A percentile compares a stretch with the other conserved stretches of the same genome.
Evolutionary conservation across 2,797 vertebrate species (phyloP).

Genomic region (Gallinago solitaria): DNA sequence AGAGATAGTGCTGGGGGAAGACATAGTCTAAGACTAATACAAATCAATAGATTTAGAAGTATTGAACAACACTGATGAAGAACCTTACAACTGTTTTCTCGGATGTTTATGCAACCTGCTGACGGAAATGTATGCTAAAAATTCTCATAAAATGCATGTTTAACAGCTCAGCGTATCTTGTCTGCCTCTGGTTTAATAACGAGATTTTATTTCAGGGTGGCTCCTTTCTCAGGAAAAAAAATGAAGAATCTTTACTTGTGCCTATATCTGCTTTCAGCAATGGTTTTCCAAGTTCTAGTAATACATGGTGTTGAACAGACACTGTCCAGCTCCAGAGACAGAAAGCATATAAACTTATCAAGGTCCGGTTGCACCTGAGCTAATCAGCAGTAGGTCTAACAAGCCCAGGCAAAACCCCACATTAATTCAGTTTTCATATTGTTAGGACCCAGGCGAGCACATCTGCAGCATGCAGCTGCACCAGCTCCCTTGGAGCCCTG

Average conservation of each 20-base stretch:
- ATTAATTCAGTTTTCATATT: neutral
- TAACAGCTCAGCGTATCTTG: neutral
- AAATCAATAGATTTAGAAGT: neutral
- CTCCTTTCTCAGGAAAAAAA: neutral
- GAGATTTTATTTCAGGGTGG: neutral
- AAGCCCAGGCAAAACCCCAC: neutral
- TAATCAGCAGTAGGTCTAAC: neutral
- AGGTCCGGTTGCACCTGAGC: neutral
- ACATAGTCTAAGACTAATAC: neutral
- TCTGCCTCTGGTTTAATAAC: neutral
- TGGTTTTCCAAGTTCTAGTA: neutral
- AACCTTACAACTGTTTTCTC: neutral
- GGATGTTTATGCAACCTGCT: neutral
- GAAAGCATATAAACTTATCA: neutral
- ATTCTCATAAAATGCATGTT: fast-evolving
- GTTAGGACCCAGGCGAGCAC: neutral
- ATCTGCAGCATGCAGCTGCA: fast-evolving
- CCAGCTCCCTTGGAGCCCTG: neutral
- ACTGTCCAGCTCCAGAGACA: neutral
- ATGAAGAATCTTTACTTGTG: neutral
- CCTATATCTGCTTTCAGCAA: neutral
- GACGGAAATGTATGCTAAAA: neutral
- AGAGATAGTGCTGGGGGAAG: neutral
- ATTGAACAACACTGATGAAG: neutral
- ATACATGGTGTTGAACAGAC: fast-evolving